phyloP scores from a whole-genome alignment of 1,140 invertebrate species.

The Asobara japonica region DNA sequence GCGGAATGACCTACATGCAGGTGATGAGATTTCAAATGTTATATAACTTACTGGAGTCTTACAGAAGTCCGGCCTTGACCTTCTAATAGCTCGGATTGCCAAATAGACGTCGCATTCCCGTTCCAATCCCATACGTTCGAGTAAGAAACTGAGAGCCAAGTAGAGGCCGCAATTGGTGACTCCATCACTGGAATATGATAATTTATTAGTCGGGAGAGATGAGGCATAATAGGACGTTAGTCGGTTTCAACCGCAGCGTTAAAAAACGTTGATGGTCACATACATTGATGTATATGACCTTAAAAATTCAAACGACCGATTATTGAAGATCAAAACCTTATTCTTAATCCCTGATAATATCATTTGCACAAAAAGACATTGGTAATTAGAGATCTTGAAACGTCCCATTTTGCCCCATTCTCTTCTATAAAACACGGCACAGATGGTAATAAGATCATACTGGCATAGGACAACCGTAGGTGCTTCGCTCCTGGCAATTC shows the following conservation, averaged over 20 bases:
- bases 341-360: no score
- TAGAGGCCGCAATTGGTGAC: slow-evolving; percentile 48
- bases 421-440: no score
- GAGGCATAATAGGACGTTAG: no score
- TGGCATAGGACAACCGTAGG: slow-evolving; percentile 45
- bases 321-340: no score
- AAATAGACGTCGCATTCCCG: slow-evolving; percentile 46
- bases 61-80: slow-evolving; percentile 43
- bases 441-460: slow-evolving; percentile 35
- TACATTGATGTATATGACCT: no score
- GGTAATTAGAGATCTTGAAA: no score
- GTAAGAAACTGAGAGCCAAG: slow-evolving; percentile 43
- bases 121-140: slow-evolving; percentile 47
- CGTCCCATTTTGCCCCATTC: no score
- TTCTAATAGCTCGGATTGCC: slow-evolving; percentile 42
- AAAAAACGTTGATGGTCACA: no score
- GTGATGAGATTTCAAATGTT: not conserved
- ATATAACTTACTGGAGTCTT: slow-evolving; percentile 41
- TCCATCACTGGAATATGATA: slow-evolving; percentile 43
- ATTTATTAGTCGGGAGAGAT: no score
- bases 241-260: no score
- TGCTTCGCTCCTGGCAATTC: slow-evolving; percentile 37
- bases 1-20: no score
- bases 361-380: no score
- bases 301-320: not conserved